Evolutionary conservation across 1,140 invertebrate species (phyloP).

Genomic region (Drosophila aff.): DNA sequence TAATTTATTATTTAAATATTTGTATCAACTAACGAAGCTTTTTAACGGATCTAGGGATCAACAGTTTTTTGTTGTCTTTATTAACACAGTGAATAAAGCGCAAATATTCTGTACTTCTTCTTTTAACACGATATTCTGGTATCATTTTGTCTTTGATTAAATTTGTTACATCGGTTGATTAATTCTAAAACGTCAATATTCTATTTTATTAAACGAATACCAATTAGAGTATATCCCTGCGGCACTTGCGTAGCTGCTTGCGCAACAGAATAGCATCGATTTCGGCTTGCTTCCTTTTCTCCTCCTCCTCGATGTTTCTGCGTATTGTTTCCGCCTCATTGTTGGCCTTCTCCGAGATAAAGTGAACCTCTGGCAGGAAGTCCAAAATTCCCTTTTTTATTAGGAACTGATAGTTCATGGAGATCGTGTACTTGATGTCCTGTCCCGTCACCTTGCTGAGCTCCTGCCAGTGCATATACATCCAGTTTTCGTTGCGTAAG

Average conservation of each 20-base stretch:
- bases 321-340: conserved; percentile 72
- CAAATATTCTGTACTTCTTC: background rate
- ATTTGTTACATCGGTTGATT: too few species aligned
- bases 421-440: conserved; percentile 68
- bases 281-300: conserved; percentile 65
- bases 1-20: too few species aligned
- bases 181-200: background rate
- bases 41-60: background rate
- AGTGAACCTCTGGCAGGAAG: conserved; percentile 61
- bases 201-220: background rate
- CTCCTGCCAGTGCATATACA: conserved; percentile 77
- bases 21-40: background rate
- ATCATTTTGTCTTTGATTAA: too few species aligned
- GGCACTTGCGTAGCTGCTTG: conserved; percentile 78
- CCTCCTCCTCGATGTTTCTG: conserved; percentile 67
- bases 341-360: conserved; percentile 66
- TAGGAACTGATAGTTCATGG: conserved; percentile 75
- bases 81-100: background rate
- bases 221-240: conserved; percentile 68
- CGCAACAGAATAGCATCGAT: conserved; percentile 60
- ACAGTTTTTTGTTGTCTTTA: background rate
- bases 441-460: conserved; percentile 49
- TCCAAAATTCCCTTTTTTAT: conserved; percentile 74
- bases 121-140: background rate
- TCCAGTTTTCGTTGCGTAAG: conserved; percentile 82